phyloP scores from a whole-genome alignment of 2,113 vertebrate genomes.

The Syngnathoides biaculeatus region DNA sequence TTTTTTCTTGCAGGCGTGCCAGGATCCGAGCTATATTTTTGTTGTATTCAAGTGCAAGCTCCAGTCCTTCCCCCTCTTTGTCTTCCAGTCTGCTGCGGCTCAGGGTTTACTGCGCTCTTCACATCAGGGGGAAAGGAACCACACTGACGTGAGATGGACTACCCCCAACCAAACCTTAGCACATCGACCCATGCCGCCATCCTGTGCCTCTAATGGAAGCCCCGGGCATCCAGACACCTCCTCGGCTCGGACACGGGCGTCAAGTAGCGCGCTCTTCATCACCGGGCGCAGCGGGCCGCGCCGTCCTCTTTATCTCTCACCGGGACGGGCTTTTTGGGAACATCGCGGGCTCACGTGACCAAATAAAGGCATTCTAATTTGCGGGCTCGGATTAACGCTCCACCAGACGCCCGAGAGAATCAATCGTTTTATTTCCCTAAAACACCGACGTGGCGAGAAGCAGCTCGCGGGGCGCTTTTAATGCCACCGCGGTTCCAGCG shows the following conservation, averaged over 20 bases:
- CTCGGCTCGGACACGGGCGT: slow-evolving; percentile 57
- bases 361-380: slow-evolving; percentile 74
- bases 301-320: slow-evolving; percentile 54
- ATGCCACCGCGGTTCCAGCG: slow-evolving; percentile 59
- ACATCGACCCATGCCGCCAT: slow-evolving; percentile 71
- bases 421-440: slow-evolving; percentile 78
- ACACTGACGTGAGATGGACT: slow-evolving; percentile 71
- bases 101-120: slow-evolving; percentile 54
- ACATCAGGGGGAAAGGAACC: slow-evolving; percentile 60
- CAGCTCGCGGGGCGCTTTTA: slow-evolving; percentile 65
- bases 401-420: slow-evolving; percentile 64
- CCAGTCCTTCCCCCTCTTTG: slow-evolving; percentile 50
- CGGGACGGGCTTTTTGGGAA: slow-evolving; percentile 63
- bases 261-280: slow-evolving; percentile 67
- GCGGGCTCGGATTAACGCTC: slow-evolving; percentile 69
- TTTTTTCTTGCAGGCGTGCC: background rate
- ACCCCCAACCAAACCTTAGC: slow-evolving; percentile 70
- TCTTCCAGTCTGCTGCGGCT: slow-evolving; percentile 55
- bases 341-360: slow-evolving; percentile 69
- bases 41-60: slow-evolving; percentile 28
- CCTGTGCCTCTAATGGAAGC: slow-evolving; percentile 73
- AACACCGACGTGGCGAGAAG: slow-evolving; percentile 66
- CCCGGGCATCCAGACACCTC: slow-evolving; percentile 67
- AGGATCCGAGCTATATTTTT: slow-evolving; percentile 5
- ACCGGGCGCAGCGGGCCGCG: slow-evolving; percentile 62